These are phyloP conservation scores for Amia ocellicauda DNA, from an alignment of 2,113 vertebrate genomes.

Conservation along the genomic window DNA sequence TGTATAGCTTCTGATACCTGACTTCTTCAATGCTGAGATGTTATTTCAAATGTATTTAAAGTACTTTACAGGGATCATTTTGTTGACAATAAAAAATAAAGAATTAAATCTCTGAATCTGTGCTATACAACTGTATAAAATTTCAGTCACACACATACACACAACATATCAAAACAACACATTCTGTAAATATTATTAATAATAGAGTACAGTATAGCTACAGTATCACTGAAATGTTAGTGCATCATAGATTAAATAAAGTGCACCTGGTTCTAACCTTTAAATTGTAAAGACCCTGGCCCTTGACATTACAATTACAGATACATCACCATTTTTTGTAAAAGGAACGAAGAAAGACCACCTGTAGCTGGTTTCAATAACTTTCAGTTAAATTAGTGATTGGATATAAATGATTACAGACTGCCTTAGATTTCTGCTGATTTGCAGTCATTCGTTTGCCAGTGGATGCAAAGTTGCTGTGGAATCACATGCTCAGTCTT, in stretches of 20 bases:
- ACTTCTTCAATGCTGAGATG: too few species aligned
- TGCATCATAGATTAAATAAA: constrained; percentile 9
- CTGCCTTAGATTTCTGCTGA: constrained; percentile 8
- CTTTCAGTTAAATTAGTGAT: background rate
- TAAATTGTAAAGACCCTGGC: background rate
- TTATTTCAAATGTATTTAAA: too few species aligned
- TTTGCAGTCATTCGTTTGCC: constrained; percentile 1
- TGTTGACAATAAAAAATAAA: too few species aligned
- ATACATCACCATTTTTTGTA: background rate
- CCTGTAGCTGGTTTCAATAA: constrained; percentile 7
- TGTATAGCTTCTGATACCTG: too few species aligned
- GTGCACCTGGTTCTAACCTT: background rate
- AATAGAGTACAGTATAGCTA: too few species aligned
- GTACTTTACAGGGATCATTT: too few species aligned
- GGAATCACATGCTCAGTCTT: background rate
- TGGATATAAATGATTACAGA: constrained; percentile 3
- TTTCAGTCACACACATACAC: too few species aligned
- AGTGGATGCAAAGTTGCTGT: background rate
- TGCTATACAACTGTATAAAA: too few species aligned
- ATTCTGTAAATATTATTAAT: too few species aligned
- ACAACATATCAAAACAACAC: too few species aligned
- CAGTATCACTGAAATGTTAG: too few species aligned
- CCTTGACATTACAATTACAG: background rate
- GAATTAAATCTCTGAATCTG: too few species aligned
- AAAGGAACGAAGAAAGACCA: background rate